Percentiles rank a stretch among this genome's conserved stretches.
These are phyloP conservation scores for Rutilus rutilus DNA, from an alignment of 2,113 vertebrate species.

Conservation along the genomic window DNA sequence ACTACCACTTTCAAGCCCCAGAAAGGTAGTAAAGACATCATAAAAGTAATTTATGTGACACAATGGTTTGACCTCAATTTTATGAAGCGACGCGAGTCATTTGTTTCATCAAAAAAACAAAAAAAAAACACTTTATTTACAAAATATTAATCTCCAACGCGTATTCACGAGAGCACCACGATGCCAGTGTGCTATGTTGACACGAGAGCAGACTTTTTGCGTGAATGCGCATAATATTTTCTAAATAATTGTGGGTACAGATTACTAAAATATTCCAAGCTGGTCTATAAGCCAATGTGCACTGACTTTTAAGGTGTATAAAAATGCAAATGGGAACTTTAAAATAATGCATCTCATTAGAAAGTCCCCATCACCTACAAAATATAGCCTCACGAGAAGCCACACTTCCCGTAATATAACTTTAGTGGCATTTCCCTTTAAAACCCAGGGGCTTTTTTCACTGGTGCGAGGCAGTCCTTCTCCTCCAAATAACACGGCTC, in stretches of 20 bases:
- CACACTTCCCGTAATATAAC: not conserved
- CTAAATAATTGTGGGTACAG: not conserved
- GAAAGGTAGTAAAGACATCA: too few relatives aligned
- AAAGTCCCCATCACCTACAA: not conserved
- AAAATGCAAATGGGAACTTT: constrained; percentile 19
- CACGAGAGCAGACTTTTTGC: too few relatives aligned
- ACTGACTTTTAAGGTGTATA: not conserved
- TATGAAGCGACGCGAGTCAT: too few relatives aligned
- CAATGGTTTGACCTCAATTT: too few relatives aligned
- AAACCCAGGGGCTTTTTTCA: constrained; percentile 25
- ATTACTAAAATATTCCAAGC: not conserved
- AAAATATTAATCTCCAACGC: too few relatives aligned
- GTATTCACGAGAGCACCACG: too few relatives aligned
- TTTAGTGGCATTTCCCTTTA: not conserved
- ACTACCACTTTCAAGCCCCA: too few relatives aligned
- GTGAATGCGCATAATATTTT: too few relatives aligned
- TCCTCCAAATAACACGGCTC: constrained; percentile 17
- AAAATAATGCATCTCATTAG: not conserved
- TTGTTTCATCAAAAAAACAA: too few relatives aligned
- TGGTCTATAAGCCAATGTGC: not conserved
- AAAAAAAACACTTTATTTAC: too few relatives aligned
- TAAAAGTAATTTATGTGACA: too few relatives aligned
- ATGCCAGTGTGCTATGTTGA: too few relatives aligned
- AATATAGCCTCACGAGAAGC: not conserved
- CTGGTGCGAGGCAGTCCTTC: not conserved